Evolutionary conservation across 1,140 invertebrate genomes (phyloP), one percentile per base, ranked within the genome.

Genomic region (Drosophila sucinea): DNA sequence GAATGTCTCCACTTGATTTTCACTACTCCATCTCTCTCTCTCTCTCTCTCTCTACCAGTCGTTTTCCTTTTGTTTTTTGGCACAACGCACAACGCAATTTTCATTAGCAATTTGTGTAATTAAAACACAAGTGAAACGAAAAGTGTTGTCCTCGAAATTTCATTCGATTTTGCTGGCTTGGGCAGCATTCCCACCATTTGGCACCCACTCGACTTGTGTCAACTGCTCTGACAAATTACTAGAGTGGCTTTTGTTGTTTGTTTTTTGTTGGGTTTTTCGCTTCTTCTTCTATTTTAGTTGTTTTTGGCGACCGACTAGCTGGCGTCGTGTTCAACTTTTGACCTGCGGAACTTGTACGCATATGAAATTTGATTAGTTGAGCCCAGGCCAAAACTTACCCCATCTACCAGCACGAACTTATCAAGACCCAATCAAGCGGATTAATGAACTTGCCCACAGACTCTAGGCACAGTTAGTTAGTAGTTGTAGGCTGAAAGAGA

Each of bases 51-150:
- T 69, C n/a, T n/a, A n/a, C n/a, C n/a, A n/a, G 54, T 44, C 40
- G 23, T 66, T 7, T 27, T 44, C 10, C 33, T 51, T 35, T 60
- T 44, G 44, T 67, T 33, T 60, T 60, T 55, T 63, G 73, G 40
- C 58, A 75, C 67, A 77, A 75, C 60, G 65, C 35, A 27, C 44
- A 25, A 51, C 5, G 23, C 44, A 25, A 27, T 60, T 27, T 81
- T 85, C 71, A 70, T 74, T 85, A 75, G 76, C 83, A 76, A 86
- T 86, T 86, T 86, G 79, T 70, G 72, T 82, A 86, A 86, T 86
- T 86, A 86, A 86, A 86, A 71, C 29, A 58, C 60, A 62, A 57
- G 60, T 63, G 57, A 61, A 78, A 73, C 41, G 64, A 29, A 62
- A 69, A 71, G 41, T 41, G 70, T 8, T 68, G 73, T 84, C 77